Percentiles rank a stretch among this genome's conserved stretches.
These are phyloP conservation scores for Lagenorhynchus albirostris DNA, from an alignment of 2,113 vertebrate species.

Conservation along the genomic window DNA sequence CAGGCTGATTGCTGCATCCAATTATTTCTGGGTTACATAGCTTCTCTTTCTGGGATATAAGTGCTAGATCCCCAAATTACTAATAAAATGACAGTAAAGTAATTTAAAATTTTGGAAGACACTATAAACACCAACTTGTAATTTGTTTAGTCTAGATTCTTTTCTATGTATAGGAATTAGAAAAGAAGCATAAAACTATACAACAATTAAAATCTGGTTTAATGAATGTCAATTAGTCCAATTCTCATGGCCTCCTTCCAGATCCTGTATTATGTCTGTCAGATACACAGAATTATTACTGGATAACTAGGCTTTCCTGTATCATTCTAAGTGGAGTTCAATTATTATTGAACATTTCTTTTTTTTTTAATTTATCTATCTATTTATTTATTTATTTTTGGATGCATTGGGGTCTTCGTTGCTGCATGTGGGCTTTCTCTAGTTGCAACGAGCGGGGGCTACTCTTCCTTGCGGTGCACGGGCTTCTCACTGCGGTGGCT, in stretches of 20 bases:
- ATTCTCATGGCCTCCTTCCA: background rate
- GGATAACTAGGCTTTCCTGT: background rate
- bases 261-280: background rate
- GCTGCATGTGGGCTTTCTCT: no score
- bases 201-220: background rate
- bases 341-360: background rate
- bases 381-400: no score
- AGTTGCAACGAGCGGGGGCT: no score
- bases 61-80: background rate
- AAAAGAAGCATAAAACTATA: background rate
- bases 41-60: background rate
- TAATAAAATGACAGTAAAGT: background rate
- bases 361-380: background rate
- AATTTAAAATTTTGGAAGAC: background rate
- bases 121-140: background rate
- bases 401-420: no score
- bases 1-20: background rate
- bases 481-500: no score
- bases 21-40: background rate
- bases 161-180: background rate
- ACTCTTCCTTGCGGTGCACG: fast-evolving
- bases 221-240: background rate
- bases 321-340: background rate
- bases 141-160: background rate
- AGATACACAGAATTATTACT: background rate